Evolutionary conservation across 2,888 invertebrate genomes (phyloP), one percentile per base, ranked within the genome.

Genomic region (Tanytarsus gracilentus): DNA sequence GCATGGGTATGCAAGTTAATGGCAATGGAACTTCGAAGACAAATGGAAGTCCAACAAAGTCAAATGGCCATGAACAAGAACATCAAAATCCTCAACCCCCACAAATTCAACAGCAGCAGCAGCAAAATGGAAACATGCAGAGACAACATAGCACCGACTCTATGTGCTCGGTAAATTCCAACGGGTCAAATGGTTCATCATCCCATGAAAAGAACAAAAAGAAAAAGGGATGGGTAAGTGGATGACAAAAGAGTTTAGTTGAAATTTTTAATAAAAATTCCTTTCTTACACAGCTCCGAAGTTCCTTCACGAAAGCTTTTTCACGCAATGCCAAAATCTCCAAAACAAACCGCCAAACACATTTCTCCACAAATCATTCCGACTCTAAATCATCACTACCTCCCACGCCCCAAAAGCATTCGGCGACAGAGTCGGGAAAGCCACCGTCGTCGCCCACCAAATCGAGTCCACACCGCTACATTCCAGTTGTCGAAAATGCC

Each of bases 231-330:
- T 98, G 97, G 98, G 88, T 89, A 73, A 76, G 83, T 62, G 36
- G 18, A 3, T 44, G 9, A 4, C 3, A 8, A 27, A 8, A 29
- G 4, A 4, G 4, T 9, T 33, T 33, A 16, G 21, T 39, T 36
- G 8, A 16, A 4, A 26, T n/a, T 26, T 51, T 9, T 26, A 21
- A 16, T 36, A 5, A 16, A 33, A 53, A 23, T 21, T 9, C 27
- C 61, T 62, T 65, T 66, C 63, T 63, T 64, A 72, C 73, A 64
- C 73, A 82, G 90, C 77, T 98, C 64, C 81, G 97, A 60, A 95
- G 93, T 71, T 97, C 97, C 29, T 96, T 99, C 75, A 95, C 93
- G 66, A 96, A 97, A 76, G 98, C 97, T 18, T 98, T 98, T 76
- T 92, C 92, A 18, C 80, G 90, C 64, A 86, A 85, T 73, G 85